phyloP scores from a whole-genome alignment of 1,140 invertebrate species.

The Brachionus angularis region DNA sequence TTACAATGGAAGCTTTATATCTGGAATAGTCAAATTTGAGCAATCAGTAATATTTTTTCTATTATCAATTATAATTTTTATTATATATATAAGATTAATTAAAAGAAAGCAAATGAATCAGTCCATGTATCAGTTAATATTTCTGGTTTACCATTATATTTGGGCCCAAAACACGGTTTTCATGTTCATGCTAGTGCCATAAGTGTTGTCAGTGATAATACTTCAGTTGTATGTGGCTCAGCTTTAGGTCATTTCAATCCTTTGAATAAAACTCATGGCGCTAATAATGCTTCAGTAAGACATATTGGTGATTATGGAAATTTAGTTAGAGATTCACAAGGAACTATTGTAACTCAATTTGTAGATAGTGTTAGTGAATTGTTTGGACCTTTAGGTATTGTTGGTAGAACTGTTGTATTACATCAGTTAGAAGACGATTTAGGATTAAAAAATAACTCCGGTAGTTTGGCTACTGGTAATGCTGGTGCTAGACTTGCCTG shows the following conservation, averaged over 20 bases:
- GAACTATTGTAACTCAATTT: conserved; percentile 52
- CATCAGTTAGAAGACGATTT: conserved; percentile 92
- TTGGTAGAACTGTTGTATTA: conserved; percentile 57
- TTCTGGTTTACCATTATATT: neutral
- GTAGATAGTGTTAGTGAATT: conserved; percentile 71
- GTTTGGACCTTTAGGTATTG: conserved; percentile 66
- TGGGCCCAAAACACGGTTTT: conserved; percentile 39
- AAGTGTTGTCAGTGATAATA: neutral
- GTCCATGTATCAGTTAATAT: conserved; percentile 12
- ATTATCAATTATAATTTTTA: neutral
- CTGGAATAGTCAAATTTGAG: conserved; percentile 21
- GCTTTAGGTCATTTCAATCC: conserved; percentile 8
- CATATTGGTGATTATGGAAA: conserved; percentile 89
- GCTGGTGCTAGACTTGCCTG: conserved; percentile 90
- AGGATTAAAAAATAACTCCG: conserved; percentile 75
- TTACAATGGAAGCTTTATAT: neutral
- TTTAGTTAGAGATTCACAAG: conserved; percentile 62
- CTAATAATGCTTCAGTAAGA: conserved; percentile 57
- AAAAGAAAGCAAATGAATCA: neutral
- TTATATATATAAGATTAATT: neutral
- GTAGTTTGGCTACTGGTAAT: conserved; percentile 92
- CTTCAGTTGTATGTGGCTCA: conserved; percentile 46
- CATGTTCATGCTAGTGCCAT: conserved; percentile 28
- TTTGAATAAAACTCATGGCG: conserved; percentile 47
- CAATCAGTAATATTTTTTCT: conserved; percentile 12